Evolutionary conservation across 2,888 invertebrate genomes (phyloP).

Genomic region (Diaperis boleti): DNA sequence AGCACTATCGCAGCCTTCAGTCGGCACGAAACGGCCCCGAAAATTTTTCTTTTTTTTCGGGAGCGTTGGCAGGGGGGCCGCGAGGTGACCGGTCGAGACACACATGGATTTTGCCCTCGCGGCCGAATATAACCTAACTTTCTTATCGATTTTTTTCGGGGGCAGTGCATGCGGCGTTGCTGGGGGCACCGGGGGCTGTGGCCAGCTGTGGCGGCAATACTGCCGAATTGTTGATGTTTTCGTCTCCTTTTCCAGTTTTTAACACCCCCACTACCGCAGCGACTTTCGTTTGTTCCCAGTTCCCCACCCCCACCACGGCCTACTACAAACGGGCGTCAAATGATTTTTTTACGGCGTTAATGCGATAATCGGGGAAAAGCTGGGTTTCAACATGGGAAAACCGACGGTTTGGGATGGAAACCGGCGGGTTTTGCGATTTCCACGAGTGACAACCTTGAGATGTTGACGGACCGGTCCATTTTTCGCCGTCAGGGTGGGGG

Average conservation of each 20-base stretch:
- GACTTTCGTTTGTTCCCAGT: constrained; percentile 50
- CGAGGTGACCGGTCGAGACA: constrained; percentile 8
- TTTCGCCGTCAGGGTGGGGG: constrained; percentile 53
- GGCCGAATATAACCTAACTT: constrained; percentile 65
- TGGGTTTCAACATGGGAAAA: constrained; percentile 14
- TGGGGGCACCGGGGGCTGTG: background rate
- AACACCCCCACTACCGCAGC: constrained; percentile 57
- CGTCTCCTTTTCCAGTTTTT: constrained; percentile 59
- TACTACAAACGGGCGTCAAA: constrained; percentile 44
- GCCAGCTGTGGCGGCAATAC: constrained; percentile 2
- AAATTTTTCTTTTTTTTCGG: constrained; percentile 51
- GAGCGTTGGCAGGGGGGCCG: constrained; percentile 9
- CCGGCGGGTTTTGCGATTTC: constrained; percentile 23
- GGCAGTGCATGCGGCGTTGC: background rate
- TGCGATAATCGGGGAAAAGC: constrained; percentile 41
- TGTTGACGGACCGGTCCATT: constrained; percentile 60
- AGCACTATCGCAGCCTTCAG: constrained; percentile 55
- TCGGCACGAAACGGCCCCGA: constrained; percentile 48
- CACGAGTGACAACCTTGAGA: constrained; percentile 43
- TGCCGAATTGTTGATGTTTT: constrained; percentile 49
- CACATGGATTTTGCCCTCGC: constrained; percentile 53
- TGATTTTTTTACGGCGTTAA: constrained; percentile 47
- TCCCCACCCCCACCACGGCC: constrained; percentile 47
- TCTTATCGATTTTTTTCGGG: constrained; percentile 63
- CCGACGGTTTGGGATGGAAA: constrained; percentile 14